Evolutionary conservation across 2,888 invertebrate genomes (phyloP), one percentile per base, ranked within the genome.

Genomic region (Pomacea canaliculata): DNA sequence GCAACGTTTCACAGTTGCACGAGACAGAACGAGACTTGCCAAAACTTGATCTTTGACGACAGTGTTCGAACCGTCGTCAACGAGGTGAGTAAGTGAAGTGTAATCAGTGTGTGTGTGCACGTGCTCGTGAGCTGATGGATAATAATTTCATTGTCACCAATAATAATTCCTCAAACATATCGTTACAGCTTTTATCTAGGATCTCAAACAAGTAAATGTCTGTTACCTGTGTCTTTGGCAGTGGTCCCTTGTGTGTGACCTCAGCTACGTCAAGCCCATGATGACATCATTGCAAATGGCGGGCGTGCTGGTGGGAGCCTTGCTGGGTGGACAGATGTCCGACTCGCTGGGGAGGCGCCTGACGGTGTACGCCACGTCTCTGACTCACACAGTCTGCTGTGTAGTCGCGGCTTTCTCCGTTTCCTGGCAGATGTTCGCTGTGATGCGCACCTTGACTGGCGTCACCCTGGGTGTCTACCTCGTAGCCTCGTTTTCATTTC

Each of bases 391-490:
- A n/a, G 27, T 59, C 56, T 59, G 67, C 19, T 67, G 37, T 67
- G 48, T 80, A 8, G 59, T 79, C 8, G 78, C 83, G 0, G 80
- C 76, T 18, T 83, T 85, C 69, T 82, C 84, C 10, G 76, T 75
- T 7, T 78, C 79, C 63, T 85, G 85, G 85, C 76, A 81, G 70
- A 83, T 85, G 83, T 85, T 84, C 71, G 79, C 85, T 1, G 80
- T 66, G 10, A 63, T 85, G 71, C 63, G 84, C 18, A 84, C 80
- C 62, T 56, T 83, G 19, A 82, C 83, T 46, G 85, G 85, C 7
- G 68, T 84, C 23, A 76, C 72, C 13, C 69, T 77, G 51, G 79
- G 83, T 46, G 70, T 67, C 12, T 72, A 72, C 18, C 62, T 80
- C n/a, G 77, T 78, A 16, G 76, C 76, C 27, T 77, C 75, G 59